Conservation (phyloP, 2,797 vertebrate genomes). For the Spondyliosoma cantharus region DNA sequence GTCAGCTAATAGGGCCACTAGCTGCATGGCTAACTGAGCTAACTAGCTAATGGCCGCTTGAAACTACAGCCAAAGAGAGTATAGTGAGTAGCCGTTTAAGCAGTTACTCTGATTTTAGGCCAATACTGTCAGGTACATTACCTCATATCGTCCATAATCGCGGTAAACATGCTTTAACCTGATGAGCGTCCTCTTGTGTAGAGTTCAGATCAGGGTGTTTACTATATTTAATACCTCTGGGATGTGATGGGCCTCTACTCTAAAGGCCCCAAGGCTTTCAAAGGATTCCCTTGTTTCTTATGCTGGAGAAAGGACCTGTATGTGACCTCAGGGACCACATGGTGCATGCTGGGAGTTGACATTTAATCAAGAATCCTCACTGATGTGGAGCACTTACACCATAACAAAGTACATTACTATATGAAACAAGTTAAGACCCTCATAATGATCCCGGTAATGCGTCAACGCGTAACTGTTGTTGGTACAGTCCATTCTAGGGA, state of each 20-base stretch:
- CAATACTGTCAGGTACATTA: too few relatives aligned
- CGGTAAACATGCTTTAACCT: not conserved
- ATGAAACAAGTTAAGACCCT: not conserved
- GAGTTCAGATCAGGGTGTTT: conserved; percentile 20
- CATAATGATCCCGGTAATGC: not conserved
- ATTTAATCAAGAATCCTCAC: conserved; percentile 1
- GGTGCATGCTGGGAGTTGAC: not conserved
- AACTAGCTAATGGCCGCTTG: too few relatives aligned
- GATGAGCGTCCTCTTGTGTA: not conserved
- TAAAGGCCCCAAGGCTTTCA: conserved; percentile 6
- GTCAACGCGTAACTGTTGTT: too few relatives aligned
- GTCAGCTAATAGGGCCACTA: too few relatives aligned
- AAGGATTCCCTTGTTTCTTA: conserved; percentile 30
- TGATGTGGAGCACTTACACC: not conserved
- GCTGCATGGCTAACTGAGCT: too few relatives aligned
- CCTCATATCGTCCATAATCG: not conserved
- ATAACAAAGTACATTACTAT: not conserved
- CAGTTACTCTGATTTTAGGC: too few relatives aligned
- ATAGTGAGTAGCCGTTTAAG: too few relatives aligned
- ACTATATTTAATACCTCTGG: conserved; percentile 14
- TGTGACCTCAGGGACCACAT: not conserved
- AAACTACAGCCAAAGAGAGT: too few relatives aligned
- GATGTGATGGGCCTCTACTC: not conserved
- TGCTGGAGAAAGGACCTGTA: not conserved
- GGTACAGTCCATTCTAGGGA: not conserved